These are phyloP conservation scores for cattle (Bos taurus) DNA, from an alignment of 2,113 vertebrate species.

Conservation along the genomic window ARS-UCD2.0 NC_037336.1:861501-862000, in stretches of 20 bases:
- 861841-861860: neutral
- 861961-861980: neutral
- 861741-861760: neutral
- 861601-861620: neutral
- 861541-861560: neutral
- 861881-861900: neutral
- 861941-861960: neutral
- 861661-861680: neutral
- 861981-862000: neutral
- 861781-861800: neutral
- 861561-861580: neutral
- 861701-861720: neutral
- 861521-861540: neutral
- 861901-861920: neutral
- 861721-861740: neutral
- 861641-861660: neutral
- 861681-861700: neutral
- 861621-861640: neutral
- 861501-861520: neutral
- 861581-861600: neutral
- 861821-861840: neutral
- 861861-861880: neutral
- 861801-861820: neutral
- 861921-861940: neutral
- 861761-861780: neutral